Evolutionary conservation across 1,140 invertebrate genomes (phyloP), one percentile per base, ranked within the genome.

Genomic region (Microplitis mediator): DNA sequence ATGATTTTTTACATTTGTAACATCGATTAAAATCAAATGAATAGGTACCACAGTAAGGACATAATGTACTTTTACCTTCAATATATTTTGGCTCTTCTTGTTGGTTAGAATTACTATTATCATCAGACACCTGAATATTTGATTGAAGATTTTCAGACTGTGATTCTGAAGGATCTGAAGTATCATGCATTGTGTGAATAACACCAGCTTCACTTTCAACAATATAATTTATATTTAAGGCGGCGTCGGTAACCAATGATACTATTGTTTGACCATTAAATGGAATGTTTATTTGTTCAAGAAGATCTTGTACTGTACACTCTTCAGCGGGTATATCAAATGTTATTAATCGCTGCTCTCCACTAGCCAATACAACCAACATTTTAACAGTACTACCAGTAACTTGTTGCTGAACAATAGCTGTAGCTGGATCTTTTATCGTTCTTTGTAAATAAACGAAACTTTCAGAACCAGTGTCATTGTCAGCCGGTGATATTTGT

Each of bases 291-390:
- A 92, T 92, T 88, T 94, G 93, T 81, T 93, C 92, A 60, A 94
- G 82, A 71, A 94, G 89, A 88, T 94, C 92, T 81, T 93, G 91
- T 60, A 94, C 91, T 0, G 92, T 94, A 81, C 93, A 94, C 72
- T 91, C 92, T 79, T 94, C 92, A 75, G 92, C 91, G 4, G 93
- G 93, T 76, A 93, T 86, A 45, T 93, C 93, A 77, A 94, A 94
- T 2, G 92, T 94, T 54, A 94, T 94, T 50, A 94, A 86, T 81
- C 93, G 90, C 77, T 94, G 92, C 84, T 94, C 92, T 8, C 92
- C 92, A 69, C 90, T 92, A 74, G 89, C 88, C 66, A 93, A 84
- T 54, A 93, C 89, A 14, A 93, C 92, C 74, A 94, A 86, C 93
- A 94, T 94, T 81, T 92, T 91, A 2, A 92, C 92, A 35, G 89